phyloP scores from a whole-genome alignment of 2,797 vertebrate species.

The Sylvilagus floridanus region DNA sequence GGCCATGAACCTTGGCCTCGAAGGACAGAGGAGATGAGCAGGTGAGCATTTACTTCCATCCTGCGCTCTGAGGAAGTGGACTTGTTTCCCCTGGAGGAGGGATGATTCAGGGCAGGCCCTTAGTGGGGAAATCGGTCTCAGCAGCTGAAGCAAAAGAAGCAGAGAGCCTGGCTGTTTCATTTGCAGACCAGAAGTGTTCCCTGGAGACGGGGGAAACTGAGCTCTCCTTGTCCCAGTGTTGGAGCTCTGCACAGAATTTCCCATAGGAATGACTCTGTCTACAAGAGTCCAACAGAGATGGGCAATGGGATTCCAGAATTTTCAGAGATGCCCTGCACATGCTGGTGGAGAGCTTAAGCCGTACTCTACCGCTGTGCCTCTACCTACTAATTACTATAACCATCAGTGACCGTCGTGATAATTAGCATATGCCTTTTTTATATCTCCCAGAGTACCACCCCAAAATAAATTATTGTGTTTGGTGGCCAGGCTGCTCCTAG shows the following conservation, averaged over 20 bases:
- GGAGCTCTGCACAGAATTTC: conserved; percentile 12
- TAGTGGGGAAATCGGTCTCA: conserved; percentile 14
- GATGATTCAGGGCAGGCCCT: conserved; percentile 62
- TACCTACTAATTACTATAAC: conserved; percentile 76
- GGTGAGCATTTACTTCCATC: neutral
- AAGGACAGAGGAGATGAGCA: conserved; percentile 22
- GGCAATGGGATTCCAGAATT: conserved; percentile 48
- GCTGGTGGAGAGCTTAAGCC: conserved; percentile 52
- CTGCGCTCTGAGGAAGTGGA: conserved; percentile 19
- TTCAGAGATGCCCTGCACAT: neutral
- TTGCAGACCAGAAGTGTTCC: conserved; percentile 45
- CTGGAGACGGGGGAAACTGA: conserved; percentile 28
- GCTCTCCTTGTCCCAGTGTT: neutral
- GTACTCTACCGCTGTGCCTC: conserved; percentile 35
- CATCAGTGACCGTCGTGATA: conserved; percentile 64
- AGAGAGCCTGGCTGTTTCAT: neutral
- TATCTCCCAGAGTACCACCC: conserved; percentile 70
- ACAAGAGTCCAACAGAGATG: neutral
- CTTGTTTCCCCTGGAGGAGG: conserved; percentile 16
- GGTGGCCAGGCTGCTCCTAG: conserved; percentile 5
- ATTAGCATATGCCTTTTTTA: conserved; percentile 75
- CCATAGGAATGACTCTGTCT: neutral
- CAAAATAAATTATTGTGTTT: conserved; percentile 66
- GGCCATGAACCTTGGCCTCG: neutral
- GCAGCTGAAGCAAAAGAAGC: neutral